Percentiles rank a stretch among this genome's conserved stretches.
Evolutionary conservation across 2,113 vertebrate species (phyloP).

Genomic region (Mesitornis unicolor): DNA sequence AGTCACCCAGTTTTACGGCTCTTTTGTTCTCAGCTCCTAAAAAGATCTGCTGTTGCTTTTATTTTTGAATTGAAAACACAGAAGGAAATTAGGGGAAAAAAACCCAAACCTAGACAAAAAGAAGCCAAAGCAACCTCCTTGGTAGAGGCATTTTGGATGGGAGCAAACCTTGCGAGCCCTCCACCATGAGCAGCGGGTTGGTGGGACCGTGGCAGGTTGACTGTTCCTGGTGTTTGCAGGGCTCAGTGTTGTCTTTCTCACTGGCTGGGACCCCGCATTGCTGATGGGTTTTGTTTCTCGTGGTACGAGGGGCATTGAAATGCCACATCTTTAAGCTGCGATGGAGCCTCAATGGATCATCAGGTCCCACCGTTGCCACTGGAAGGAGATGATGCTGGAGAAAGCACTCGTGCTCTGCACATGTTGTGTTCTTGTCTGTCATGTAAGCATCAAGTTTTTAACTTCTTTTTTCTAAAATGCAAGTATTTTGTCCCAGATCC

Average conservation of each 20-base stretch:
- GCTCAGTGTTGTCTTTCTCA: neutral
- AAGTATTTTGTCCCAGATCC: neutral
- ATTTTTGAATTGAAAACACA: neutral
- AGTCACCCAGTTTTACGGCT: neutral
- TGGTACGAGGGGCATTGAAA: neutral
- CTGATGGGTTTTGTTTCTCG: neutral
- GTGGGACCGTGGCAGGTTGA: accelerated
- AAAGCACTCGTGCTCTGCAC: accelerated
- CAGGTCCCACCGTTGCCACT: neutral
- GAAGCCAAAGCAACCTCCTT: neutral
- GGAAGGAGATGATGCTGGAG: neutral
- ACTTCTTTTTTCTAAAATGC: neutral
- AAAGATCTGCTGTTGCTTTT: neutral
- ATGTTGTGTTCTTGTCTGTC: neutral
- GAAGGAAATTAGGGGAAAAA: neutral
- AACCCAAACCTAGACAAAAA: neutral
- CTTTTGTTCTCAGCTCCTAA: neutral
- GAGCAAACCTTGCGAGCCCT: neutral
- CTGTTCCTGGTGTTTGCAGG: neutral
- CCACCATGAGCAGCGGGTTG: accelerated
- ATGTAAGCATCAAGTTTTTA: neutral
- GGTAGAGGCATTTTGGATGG: neutral
- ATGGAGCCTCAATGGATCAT: neutral
- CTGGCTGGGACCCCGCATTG: too few species aligned
- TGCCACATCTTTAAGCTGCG: neutral